Base-by-base conservation (phyloP, 23 tunicate species). In the Aplidium turbinatum region DNA sequence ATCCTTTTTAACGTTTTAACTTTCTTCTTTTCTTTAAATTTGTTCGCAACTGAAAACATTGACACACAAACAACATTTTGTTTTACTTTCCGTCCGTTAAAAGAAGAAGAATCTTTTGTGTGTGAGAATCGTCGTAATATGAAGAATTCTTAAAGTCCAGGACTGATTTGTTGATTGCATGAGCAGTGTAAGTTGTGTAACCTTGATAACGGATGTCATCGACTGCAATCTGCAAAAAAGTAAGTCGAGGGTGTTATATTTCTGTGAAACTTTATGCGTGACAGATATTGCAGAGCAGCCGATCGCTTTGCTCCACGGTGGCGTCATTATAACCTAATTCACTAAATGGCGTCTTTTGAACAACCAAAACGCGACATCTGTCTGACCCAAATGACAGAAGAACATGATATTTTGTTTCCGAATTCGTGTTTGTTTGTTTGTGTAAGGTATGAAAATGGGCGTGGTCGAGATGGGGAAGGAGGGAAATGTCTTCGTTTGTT, bases 51-150 rank as follows among this genome's bases (percentile, higher is more conserved):
- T 42, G 16, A 42, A 9, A 42, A 9, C 19, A 9, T 54, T 5
- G 24, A 16, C 20, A 54, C 21, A n/a, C 21, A 16, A 54, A 54
- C 22, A 5, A 54, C 19, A 5, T 54, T 5, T 11, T 54, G 23
- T 9, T 54, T 35, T 56, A 78, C 93, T 80, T 86, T 71, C 93
- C 93, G 47, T 86, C 93, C 0, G 93, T 86, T 6, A 86, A 62
- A 5, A 86, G 79, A 47, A 86, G 32, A 77, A 86, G 47, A 7
- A 86, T 72, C 52, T 86, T 86, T 47, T 72, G 47, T 5, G 78
- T 79, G 0, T 80, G 21, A 18, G 75, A 22, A 47, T 86, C 85
- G 29, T 72, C 61, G 38, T 71, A 78, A 20, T 80, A 47, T 21
- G 69, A 35, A 1, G 85, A 78, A 18, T 39, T 73, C 76, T 52